Percentiles rank a stretch among this genome's conserved stretches.
These are phyloP conservation scores for Candidula unifasciata DNA, from an alignment of 2,888 invertebrate species.

Conservation along the genomic window DNA sequence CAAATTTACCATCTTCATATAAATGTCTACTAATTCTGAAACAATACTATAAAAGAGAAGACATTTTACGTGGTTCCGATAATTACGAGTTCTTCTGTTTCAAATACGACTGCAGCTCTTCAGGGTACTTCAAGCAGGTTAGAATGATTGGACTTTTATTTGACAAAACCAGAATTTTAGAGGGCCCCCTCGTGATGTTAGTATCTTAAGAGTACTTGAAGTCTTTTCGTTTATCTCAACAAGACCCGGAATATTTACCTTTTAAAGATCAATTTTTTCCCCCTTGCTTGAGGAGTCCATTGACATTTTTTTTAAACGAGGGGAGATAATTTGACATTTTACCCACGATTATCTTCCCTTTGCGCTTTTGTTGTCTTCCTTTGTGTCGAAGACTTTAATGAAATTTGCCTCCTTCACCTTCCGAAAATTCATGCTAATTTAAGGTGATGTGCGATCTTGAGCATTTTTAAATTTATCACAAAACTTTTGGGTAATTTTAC, in stretches of 20 bases:
- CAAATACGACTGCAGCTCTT: background rate
- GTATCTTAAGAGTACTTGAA: background rate
- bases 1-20: too few species aligned
- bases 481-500: too few species aligned
- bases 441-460: too few species aligned
- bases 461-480: too few species aligned
- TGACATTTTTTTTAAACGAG: background rate
- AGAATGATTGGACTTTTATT: background rate
- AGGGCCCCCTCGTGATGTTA: background rate
- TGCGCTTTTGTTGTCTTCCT: background rate
- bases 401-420: too few species aligned
- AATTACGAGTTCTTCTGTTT: background rate
- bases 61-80: too few species aligned
- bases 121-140: background rate
- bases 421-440: too few species aligned
- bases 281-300: background rate
- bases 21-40: too few species aligned
- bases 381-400: background rate
- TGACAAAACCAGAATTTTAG: background rate
- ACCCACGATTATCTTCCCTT: background rate
- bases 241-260: constrained; percentile 23
- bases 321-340: background rate
- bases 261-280: background rate
- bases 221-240: constrained; percentile 13
- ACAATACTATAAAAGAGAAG: too few species aligned